Conservation (phyloP, 2,797 vertebrate species). For the Semotilus atromaculatus region DNA sequence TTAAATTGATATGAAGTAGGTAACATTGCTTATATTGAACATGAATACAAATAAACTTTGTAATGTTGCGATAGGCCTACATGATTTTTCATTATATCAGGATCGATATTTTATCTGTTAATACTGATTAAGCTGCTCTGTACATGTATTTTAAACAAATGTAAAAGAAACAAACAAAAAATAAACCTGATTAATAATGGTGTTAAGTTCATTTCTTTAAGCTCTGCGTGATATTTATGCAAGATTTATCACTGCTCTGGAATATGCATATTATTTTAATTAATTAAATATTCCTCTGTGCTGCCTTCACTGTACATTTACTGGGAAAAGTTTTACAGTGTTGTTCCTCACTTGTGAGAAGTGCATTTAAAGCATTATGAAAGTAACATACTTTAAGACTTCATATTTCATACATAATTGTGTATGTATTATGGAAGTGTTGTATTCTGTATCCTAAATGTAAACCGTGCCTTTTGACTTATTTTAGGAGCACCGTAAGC, state of each 20-base stretch:
- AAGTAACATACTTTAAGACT: neutral
- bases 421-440: neutral
- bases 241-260: conserved; percentile 58
- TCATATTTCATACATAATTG: neutral
- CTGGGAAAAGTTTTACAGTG: no score
- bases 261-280: conserved; percentile 43
- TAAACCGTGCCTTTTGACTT: neutral
- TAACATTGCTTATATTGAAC: neutral
- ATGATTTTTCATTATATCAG: neutral
- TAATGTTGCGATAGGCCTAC: neutral
- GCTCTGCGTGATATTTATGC: conserved; percentile 69
- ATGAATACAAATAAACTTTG: conserved; percentile 26
- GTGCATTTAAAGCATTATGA: neutral
- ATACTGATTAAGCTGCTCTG: conserved; percentile 16
- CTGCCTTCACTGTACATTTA: conserved; percentile 64
- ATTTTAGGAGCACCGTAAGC: neutral
- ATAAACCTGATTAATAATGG: conserved; percentile 45
- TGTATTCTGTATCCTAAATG: neutral
- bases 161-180: neutral
- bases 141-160: conserved; percentile 34
- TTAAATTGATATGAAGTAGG: neutral
- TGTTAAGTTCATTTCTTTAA: conserved; percentile 60
- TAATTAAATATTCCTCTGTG: conserved; percentile 72
- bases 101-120: neutral
- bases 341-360: conserved; percentile 57